Conservation (phyloP, 2,797 vertebrate species). For the Anabacerthia variegaticeps region DNA sequence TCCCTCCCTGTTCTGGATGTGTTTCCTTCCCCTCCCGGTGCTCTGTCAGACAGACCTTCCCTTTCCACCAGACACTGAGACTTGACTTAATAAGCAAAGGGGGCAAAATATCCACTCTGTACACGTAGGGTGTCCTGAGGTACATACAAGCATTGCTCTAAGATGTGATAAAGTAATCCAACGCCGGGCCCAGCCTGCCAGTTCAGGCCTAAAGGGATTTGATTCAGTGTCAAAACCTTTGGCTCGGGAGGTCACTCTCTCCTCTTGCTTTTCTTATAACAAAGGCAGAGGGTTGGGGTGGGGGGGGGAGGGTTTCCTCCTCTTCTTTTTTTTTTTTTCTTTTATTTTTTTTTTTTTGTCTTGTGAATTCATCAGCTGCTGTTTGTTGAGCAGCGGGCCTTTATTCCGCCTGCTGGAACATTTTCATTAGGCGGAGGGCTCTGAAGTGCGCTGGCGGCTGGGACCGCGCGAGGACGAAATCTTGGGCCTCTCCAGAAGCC, state of each 20-base stretch:
- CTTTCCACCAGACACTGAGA: slow-evolving; percentile 84
- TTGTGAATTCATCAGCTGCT: slow-evolving; percentile 85
- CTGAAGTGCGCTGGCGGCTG: slow-evolving; percentile 78
- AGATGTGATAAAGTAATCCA: slow-evolving; percentile 96
- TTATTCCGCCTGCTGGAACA: slow-evolving; percentile 90
- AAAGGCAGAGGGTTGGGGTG: slow-evolving; percentile 77
- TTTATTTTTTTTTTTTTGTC: slow-evolving; percentile 48
- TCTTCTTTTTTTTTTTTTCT: neutral
- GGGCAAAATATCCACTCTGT: slow-evolving; percentile 83
- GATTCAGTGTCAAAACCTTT: slow-evolving; percentile 98
- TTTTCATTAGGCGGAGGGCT: slow-evolving; percentile 90
- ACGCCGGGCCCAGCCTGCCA: slow-evolving; percentile 87
- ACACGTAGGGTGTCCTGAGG: slow-evolving; percentile 82
- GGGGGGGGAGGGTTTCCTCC: neutral
- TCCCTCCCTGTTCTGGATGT: neutral
- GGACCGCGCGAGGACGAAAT: slow-evolving; percentile 81
- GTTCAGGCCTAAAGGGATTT: slow-evolving; percentile 96
- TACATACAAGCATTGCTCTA: slow-evolving; percentile 84
- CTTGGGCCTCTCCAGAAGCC: slow-evolving; percentile 82
- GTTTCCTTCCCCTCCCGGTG: neutral
- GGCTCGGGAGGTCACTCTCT: slow-evolving; percentile 90
- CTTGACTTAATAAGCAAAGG: slow-evolving; percentile 87
- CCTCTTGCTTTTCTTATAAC: slow-evolving; percentile 90
- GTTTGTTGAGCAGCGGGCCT: slow-evolving; percentile 76
- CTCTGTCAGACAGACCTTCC: slow-evolving; percentile 72